These are phyloP conservation scores for Radopholus similis DNA, from an alignment of 1,140 invertebrate genomes.

Conservation along the genomic window DNA sequence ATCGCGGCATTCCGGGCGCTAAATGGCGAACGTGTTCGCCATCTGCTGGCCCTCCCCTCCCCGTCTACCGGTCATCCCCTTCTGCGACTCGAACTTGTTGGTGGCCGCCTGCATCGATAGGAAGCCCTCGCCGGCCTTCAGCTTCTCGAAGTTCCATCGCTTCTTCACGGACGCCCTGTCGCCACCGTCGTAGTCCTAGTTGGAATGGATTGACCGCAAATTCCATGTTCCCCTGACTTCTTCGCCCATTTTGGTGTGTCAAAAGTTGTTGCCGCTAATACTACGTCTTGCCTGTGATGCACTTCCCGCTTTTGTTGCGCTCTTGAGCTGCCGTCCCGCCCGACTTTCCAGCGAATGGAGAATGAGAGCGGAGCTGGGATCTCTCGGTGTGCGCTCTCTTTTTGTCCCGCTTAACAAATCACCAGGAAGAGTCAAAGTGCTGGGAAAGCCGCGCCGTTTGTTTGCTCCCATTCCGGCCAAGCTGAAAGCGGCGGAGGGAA, in stretches of 20 bases:
- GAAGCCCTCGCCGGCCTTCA: slow-evolving; percentile 76
- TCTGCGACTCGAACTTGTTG: slow-evolving; percentile 81
- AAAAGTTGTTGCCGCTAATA: too few relatives aligned
- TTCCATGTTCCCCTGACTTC: slow-evolving; percentile 6
- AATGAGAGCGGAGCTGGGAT: too few relatives aligned
- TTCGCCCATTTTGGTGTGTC: slow-evolving; percentile 22
- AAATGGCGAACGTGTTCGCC: neutral
- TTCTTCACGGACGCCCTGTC: slow-evolving; percentile 30
- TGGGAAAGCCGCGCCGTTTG: too few relatives aligned
- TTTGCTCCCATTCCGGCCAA: too few relatives aligned
- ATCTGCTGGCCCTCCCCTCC: neutral
- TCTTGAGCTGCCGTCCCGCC: neutral
- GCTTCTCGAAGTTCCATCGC: slow-evolving; percentile 77
- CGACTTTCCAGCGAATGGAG: neutral
- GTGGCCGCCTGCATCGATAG: slow-evolving; percentile 86
- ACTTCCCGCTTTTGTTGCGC: neutral
- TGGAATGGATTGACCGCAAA: neutral
- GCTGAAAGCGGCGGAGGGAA: too few relatives aligned
- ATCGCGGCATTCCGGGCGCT: slow-evolving; percentile 50
- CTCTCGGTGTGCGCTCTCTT: too few relatives aligned
- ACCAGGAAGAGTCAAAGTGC: too few relatives aligned
- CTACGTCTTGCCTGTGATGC: too few relatives aligned
- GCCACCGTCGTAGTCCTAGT: neutral
- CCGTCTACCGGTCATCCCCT: slow-evolving; percentile 68
- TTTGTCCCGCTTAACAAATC: too few relatives aligned